These are phyloP conservation scores for Sicus ferrugineus DNA, from an alignment of 2,888 invertebrate genomes.

Conservation along the genomic window DNA sequence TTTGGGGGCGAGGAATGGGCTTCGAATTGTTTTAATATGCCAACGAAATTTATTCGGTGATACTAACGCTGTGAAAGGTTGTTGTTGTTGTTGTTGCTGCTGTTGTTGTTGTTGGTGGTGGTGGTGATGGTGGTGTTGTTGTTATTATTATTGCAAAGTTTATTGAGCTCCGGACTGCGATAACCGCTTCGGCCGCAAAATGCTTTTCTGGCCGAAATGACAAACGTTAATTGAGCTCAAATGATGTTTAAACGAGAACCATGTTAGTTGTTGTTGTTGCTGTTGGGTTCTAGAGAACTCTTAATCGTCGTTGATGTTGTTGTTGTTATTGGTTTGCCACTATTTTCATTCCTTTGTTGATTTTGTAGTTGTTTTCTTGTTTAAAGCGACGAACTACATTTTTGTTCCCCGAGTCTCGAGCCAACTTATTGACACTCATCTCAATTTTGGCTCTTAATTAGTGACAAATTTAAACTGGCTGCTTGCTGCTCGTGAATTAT, in stretches of 20 bases:
- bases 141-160: conserved; percentile 18
- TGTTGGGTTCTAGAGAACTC: neutral
- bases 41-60: neutral
- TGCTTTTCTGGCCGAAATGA: neutral
- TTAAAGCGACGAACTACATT: neutral
- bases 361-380: neutral
- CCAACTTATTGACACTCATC: conserved; percentile 28
- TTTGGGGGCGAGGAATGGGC: neutral
- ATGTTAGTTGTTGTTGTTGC: neutral
- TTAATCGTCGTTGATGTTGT: neutral
- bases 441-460: conserved; percentile 28
- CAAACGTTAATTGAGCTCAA: conserved; percentile 32
- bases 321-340: neutral
- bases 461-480: conserved; percentile 9
- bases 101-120: too few relatives aligned
- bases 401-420: conserved; percentile 20
- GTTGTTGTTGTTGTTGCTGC: too few relatives aligned
- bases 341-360: neutral
- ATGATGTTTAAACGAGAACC: conserved; percentile 17
- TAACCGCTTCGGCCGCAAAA: conserved; percentile 29
- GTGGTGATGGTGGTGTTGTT: too few relatives aligned
- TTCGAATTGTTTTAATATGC: conserved; percentile 15
- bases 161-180: conserved; percentile 31
- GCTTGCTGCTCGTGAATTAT: conserved; percentile 8
- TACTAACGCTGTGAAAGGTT: too few relatives aligned